These are phyloP conservation scores for Poecilia wingei DNA, from an alignment of 2,797 vertebrate species.

Conservation along the genomic window DNA sequence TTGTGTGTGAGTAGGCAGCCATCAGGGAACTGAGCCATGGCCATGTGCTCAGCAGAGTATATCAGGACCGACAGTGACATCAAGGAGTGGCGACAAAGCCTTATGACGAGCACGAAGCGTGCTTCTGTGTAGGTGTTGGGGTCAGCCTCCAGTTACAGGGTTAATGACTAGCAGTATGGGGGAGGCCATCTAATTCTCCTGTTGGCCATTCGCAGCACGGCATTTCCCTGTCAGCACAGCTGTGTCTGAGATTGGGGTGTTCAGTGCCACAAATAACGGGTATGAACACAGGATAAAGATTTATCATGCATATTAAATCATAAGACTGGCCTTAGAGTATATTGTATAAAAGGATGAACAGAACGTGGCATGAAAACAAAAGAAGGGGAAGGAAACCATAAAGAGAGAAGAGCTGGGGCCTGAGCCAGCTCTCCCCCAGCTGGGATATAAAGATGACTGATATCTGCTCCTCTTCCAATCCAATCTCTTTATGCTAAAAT, in stretches of 20 bases:
- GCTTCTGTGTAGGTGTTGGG: slow-evolving; percentile 52
- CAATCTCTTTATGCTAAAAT: slow-evolving; percentile 79
- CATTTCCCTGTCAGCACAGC: slow-evolving; percentile 61
- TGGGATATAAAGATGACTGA: slow-evolving; percentile 84
- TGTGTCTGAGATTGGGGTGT: slow-evolving; percentile 51
- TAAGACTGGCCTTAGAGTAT: slow-evolving; percentile 78
- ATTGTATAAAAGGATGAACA: slow-evolving; percentile 76
- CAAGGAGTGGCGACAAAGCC: slow-evolving; percentile 59
- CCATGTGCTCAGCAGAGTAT: slow-evolving; percentile 66
- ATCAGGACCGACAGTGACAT: slow-evolving; percentile 66
- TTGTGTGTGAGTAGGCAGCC: slow-evolving; percentile 54
- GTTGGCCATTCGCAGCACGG: slow-evolving; percentile 54
- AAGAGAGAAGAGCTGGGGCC: slow-evolving; percentile 74
- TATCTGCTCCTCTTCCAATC: slow-evolving; percentile 78
- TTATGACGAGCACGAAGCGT: slow-evolving; percentile 58
- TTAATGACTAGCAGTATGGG: slow-evolving; percentile 74
- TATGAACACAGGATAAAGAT: slow-evolving; percentile 82
- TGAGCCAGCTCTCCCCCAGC: slow-evolving; percentile 73
- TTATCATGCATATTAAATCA: slow-evolving; percentile 83
- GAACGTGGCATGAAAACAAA: slow-evolving; percentile 79
- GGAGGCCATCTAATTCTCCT: slow-evolving; percentile 66
- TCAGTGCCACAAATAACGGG: slow-evolving; percentile 76
- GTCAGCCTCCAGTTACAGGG: slow-evolving; percentile 70
- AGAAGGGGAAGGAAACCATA: slow-evolving; percentile 73
- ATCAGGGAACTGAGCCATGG: slow-evolving; percentile 59